phyloP scores from a whole-genome alignment of 2,888 invertebrate species.

The Ctenicera cuprea region DNA sequence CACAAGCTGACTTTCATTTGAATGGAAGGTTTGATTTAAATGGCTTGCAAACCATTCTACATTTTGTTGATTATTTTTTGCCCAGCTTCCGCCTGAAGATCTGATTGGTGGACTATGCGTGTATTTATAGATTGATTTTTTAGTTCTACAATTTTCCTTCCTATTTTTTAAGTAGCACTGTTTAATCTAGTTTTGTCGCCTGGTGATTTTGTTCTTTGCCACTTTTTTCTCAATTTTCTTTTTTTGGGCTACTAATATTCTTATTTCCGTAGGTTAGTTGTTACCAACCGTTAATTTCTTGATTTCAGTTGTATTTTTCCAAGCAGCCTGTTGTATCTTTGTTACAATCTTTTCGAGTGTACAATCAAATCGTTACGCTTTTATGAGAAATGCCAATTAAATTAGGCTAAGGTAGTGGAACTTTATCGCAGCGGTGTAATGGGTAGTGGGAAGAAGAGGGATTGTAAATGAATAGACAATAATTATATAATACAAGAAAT shows the following conservation, averaged over 20 bases:
- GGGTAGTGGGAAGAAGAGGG: too few species aligned
- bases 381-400: too few species aligned
- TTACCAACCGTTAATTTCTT: slow-evolving; percentile 17
- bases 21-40: slow-evolving; percentile 14
- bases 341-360: too few species aligned
- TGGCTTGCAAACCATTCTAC: slow-evolving; percentile 8
- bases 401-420: too few species aligned
- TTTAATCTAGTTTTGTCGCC: slow-evolving; percentile 47
- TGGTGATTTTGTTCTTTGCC: slow-evolving; percentile 23
- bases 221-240: slow-evolving; percentile 2
- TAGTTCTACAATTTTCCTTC: slow-evolving; percentile 15
- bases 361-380: too few species aligned
- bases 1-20: slow-evolving; percentile 7
- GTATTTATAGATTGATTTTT: slow-evolving; percentile 7
- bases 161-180: slow-evolving; percentile 45
- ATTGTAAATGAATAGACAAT: too few species aligned
- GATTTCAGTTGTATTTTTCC: slow-evolving; percentile 25
- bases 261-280: slow-evolving; percentile 7
- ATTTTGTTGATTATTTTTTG: slow-evolving; percentile 17
- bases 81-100: slow-evolving; percentile 2
- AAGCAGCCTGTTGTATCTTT: slow-evolving; percentile 27
- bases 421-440: too few species aligned
- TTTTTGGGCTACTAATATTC: slow-evolving; percentile 24
- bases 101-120: slow-evolving; percentile 13
- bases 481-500: too few species aligned